Evolutionary conservation across 2,797 vertebrate genomes (phyloP), one percentile per base, ranked within the genome.

Genomic region (Lutjanus argentimaculatus): DNA sequence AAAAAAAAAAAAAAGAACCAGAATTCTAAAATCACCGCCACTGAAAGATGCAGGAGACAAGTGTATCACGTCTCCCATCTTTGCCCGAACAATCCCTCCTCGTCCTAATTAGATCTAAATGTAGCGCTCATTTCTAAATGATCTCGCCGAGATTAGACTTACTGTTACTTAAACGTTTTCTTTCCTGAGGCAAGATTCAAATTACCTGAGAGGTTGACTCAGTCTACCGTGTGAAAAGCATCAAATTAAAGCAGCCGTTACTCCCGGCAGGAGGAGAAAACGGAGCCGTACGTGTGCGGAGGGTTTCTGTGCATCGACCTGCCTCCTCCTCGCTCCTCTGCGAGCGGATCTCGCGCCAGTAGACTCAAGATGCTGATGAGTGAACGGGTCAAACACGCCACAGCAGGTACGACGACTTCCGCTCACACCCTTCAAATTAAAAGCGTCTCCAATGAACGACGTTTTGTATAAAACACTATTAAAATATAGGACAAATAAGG

Each of bases 301-400:
- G 66, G 76, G 8, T 78, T 40, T 22, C 51, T 12, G 15, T 36
- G 30, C 63, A 52, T 12, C 46, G 40, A 79, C 56, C 80, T 69
- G 75, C 78, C 48, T 69, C 68, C 22, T 36, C 69, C 30, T 36
- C 30, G 2, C 30, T 36, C 30, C 78, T 64, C 2, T 52, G 56
- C 59, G 70, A 84, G 80, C 65, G 81, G 85, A 84, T 87, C 90
- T 86, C 88, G 88, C 92, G 84, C 89, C 91, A 72, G 81, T 66
- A 51, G 67, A 82, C 57, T 77, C 43, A 48, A 83, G 88, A 89
- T 83, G 84, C 82, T 75, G 83, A 40, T 17, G 72, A 78, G 87
- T 72, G 77, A 70, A 72, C 8, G 45, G 9, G 69, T 91, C 64
- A 85, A 89, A 52, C 8, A 45, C 0, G 8, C 16, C 19, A 17